phyloP scores from a whole-genome alignment of 2,113 vertebrate genomes.

The Pseudolaguvia tuberculata region DNA sequence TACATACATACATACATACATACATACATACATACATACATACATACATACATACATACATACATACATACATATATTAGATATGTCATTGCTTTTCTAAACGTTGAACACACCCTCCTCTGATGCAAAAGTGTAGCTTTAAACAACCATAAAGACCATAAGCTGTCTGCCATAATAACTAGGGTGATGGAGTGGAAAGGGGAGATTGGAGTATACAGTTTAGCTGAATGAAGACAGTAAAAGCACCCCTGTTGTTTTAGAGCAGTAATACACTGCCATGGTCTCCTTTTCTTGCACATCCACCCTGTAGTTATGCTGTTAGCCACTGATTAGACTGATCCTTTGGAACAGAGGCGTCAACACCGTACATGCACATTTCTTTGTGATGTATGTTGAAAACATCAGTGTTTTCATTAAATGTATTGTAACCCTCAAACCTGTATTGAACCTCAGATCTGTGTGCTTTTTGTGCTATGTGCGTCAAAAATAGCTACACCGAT shows the following conservation, averaged over 20 bases:
- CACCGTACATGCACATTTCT: neutral
- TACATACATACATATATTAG: neutral
- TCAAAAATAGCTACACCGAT: too few species aligned
- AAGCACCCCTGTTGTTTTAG: constrained; percentile 5
- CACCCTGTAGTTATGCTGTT: constrained; percentile 3
- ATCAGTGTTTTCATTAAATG: too few species aligned
- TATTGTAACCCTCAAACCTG: too few species aligned
- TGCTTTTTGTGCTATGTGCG: too few species aligned
- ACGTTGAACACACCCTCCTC: neutral
- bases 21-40: too few species aligned
- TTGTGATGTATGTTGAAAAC: neutral
- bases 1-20: too few species aligned
- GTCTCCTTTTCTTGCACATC: neutral
- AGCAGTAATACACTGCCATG: neutral
- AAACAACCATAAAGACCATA: neutral
- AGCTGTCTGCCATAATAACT: neutral
- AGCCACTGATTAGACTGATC: neutral
- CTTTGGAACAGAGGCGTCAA: neutral
- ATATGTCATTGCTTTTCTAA: constrained; percentile 2
- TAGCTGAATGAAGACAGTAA: neutral
- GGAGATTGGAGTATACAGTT: neutral
- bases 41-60: too few species aligned
- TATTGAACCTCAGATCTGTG: too few species aligned
- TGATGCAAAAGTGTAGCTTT: neutral
- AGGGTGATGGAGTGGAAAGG: neutral